phyloP scores from a whole-genome alignment of 2,888 invertebrate genomes.

The Anodontia alba region DNA sequence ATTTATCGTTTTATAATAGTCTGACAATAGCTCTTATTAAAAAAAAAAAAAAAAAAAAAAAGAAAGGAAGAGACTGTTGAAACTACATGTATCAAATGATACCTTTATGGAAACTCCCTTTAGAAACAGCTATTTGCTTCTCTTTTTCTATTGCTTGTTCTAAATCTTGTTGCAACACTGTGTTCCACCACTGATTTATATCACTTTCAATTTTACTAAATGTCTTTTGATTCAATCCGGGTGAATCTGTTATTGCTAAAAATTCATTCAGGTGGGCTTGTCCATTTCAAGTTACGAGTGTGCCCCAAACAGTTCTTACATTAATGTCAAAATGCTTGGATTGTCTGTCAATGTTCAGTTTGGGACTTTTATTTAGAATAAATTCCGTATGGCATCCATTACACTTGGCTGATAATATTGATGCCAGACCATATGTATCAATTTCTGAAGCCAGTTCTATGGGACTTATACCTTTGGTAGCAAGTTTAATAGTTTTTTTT shows the following conservation, averaged over 20 bases:
- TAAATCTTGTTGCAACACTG: conserved; percentile 9
- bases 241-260: conserved; percentile 21
- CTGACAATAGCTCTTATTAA: too few relatives aligned
- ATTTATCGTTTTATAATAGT: too few relatives aligned
- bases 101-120: background rate
- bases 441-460: too few relatives aligned
- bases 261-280: conserved; percentile 18
- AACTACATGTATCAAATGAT: background rate
- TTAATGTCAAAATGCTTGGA: too few relatives aligned
- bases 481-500: too few relatives aligned
- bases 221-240: conserved; percentile 10
- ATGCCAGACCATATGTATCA: too few relatives aligned
- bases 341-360: background rate
- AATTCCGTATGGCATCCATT: conserved; percentile 1
- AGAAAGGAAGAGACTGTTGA: too few relatives aligned
- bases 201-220: conserved; percentile 8
- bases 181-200: conserved; percentile 14
- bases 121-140: background rate
- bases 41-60: too few relatives aligned
- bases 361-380: conserved; percentile 12
- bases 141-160: background rate
- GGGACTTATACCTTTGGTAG: too few relatives aligned
- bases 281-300: too few relatives aligned
- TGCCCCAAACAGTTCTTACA: too few relatives aligned
- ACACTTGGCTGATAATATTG: too few relatives aligned